Evolutionary conservation across 2,888 invertebrate species (phyloP).

Genomic region (Tetheella fluctuosa): DNA sequence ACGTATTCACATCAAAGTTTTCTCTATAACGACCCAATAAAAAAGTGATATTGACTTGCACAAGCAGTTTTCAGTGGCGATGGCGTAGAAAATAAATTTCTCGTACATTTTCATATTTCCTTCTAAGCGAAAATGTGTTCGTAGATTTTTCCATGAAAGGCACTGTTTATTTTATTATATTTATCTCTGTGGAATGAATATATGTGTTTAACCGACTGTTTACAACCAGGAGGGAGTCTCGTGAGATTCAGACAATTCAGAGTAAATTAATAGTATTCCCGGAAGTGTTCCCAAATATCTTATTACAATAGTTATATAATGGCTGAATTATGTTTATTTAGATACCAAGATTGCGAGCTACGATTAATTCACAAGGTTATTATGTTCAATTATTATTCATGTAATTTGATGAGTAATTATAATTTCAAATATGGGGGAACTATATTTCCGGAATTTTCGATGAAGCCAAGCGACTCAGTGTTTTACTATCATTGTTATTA

Average conservation of each 20-base stretch:
- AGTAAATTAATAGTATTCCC: neutral
- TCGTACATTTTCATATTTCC: neutral
- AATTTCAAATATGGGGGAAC: neutral
- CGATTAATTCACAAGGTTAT: neutral
- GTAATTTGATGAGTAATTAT: neutral
- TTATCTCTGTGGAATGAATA: neutral
- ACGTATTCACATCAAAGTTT: conserved; percentile 6
- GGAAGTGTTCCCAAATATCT: neutral
- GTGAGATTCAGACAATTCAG: too few relatives aligned
- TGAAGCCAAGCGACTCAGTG: neutral
- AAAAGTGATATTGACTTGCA: conserved; percentile 3
- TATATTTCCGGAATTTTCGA: neutral
- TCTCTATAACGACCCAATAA: conserved; percentile 1
- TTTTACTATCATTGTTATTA: too few relatives aligned
- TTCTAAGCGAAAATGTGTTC: neutral
- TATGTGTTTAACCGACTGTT: too few relatives aligned
- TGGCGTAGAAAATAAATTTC: neutral
- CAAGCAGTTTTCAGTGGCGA: conserved; percentile 1
- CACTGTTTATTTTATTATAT: neutral
- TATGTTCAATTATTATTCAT: neutral
- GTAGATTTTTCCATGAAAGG: neutral
- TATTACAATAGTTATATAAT: neutral
- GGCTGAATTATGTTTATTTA: neutral
- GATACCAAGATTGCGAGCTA: neutral
- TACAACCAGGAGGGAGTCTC: too few relatives aligned